Evolutionary conservation across 2,797 vertebrate genomes (phyloP), one percentile per base, ranked within the genome.

Genomic region (Naso thynnoides): DNA sequence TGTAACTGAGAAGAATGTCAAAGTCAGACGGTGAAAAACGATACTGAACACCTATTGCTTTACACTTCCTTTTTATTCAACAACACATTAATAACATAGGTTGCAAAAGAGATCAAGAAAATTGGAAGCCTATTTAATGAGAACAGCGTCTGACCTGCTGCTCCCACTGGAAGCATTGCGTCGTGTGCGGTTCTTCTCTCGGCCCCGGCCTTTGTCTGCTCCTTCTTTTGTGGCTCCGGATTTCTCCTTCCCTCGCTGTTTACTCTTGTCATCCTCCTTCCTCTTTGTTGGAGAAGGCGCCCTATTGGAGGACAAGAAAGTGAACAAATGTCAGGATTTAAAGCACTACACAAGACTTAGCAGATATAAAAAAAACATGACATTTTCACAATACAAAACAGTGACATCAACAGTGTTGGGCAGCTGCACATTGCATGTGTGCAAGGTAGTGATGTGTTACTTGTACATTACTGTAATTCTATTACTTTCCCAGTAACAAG

Each of bases 221-320:
- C 94, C 92, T 4, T 97, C 97, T 88, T 97, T 97, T 0, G 91
- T n/a, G 41, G 80, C 60, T 57, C 88, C 89, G 1, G 90, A 91
- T 86, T 97, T 97, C 47, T 97, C 97, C 86, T 97, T 97, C 3
- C 90, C 93, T 5, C 95, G 86, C 41, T 94, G 95, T 86, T 98
- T 97, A 2, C 94, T 94, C 55, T 97, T 97, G 78, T 98, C 96
- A 7, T 97, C 96, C 13, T 98, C 97, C 83, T 97, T 98, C 83
- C 95, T 95, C 81, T 97, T 98, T 45, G 95, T 95, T 16, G 96
- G 97, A 64, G 96, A 98, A 27, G 96, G 96, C 56, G 96, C 96
- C 96, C 97, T 98, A 87, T 39, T 24, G 18, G 9, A 67, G 11
- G 5, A 58, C 29, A 23, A 36, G 21, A 19, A 33, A 42, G 1